Conservation (phyloP, 2,888 invertebrate species). For the Prosapia bicincta region DNA sequence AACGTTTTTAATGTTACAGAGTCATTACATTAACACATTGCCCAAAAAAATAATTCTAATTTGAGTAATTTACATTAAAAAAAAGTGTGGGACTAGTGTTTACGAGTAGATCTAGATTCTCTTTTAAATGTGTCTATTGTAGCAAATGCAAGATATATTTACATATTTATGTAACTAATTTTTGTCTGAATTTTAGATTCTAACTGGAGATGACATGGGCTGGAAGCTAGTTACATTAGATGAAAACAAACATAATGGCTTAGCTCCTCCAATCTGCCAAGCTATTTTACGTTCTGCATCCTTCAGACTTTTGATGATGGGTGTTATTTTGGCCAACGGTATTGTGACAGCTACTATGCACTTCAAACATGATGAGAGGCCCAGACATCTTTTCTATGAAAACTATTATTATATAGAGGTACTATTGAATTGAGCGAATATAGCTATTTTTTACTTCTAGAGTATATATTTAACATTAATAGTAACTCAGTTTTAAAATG, state of each 20-base stretch:
- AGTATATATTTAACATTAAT: not conserved
- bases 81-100: too few species aligned
- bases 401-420: constrained; percentile 93
- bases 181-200: constrained; percentile 54
- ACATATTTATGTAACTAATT: too few species aligned
- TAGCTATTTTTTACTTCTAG: too few species aligned
- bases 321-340: constrained; percentile 92
- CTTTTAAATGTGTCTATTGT: too few species aligned
- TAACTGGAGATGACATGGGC: constrained; percentile 89
- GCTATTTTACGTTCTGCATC: constrained; percentile 83
- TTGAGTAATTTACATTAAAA: too few species aligned
- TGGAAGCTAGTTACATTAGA: constrained; percentile 97
- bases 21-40: too few species aligned
- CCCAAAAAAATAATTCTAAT: too few species aligned
- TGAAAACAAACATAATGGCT: constrained; percentile 88
- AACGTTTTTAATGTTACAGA: too few species aligned
- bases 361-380: constrained; percentile 86
- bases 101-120: too few species aligned
- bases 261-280: constrained; percentile 83
- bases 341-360: constrained; percentile 94
- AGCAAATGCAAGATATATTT: not conserved
- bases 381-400: constrained; percentile 77
- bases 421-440: too few species aligned
- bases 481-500: too few species aligned
- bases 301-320: constrained; percentile 91